A percentile compares a stretch with the other conserved stretches of the same genome.
Evolutionary conservation across 2,113 vertebrate species (phyloP).

Genomic region (Ophiodon elongatus): DNA sequence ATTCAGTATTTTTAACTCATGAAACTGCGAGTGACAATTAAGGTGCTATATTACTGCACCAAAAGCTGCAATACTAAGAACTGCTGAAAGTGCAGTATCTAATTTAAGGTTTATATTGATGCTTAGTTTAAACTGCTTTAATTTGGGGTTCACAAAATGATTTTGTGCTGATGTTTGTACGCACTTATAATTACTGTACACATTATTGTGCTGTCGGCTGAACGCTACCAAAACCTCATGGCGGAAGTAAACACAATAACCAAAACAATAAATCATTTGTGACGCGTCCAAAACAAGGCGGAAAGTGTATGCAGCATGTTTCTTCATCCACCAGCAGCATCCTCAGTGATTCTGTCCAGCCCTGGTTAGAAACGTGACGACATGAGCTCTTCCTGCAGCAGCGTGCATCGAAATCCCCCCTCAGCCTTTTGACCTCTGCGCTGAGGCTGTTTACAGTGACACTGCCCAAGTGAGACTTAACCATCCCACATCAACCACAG

Average conservation of each 20-base stretch:
- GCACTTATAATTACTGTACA: conserved; percentile 1
- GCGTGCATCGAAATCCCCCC: conserved; percentile 15
- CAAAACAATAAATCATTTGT: conserved; percentile 10
- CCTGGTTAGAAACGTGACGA: conserved; percentile 33
- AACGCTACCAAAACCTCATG: background rate
- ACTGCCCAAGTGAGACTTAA: conserved; percentile 49
- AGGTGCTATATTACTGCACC: background rate
- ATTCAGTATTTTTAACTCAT: background rate
- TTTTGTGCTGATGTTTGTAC: background rate
- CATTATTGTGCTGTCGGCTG: background rate
- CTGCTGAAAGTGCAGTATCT: background rate
- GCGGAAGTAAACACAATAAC: conserved; percentile 4
- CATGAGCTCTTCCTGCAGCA: conserved; percentile 57
- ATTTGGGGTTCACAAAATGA: background rate
- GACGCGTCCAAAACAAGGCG: background rate
- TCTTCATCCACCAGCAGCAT: background rate
- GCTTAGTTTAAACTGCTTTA: background rate
- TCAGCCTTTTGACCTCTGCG: conserved; percentile 52
- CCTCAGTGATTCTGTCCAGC: background rate
- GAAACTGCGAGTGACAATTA: background rate
- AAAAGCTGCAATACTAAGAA: background rate
- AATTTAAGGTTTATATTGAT: background rate
- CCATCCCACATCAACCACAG: conserved; percentile 39
- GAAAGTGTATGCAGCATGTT: background rate
- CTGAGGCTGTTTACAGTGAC: conserved; percentile 54